These are phyloP conservation scores for Delichon dasypus DNA, from an alignment of 2,797 vertebrate genomes.

Conservation along the genomic window DNA sequence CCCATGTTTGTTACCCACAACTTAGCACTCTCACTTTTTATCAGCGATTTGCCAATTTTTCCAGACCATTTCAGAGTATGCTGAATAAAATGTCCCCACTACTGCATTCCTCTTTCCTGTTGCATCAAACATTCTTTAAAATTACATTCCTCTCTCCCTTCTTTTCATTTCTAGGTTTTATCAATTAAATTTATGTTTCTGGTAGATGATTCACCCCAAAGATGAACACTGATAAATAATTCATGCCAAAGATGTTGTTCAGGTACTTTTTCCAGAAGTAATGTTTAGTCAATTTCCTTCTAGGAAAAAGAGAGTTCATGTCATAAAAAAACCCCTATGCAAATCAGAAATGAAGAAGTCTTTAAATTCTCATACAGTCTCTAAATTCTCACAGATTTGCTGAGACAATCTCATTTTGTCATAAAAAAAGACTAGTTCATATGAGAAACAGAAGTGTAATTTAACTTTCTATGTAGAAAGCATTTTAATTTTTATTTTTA, in stretches of 20 bases:
- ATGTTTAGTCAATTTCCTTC: background rate
- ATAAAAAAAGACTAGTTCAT: background rate
- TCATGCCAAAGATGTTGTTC: conserved; percentile 2
- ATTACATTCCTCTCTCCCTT: background rate
- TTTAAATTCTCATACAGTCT: background rate
- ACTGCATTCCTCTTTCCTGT: background rate
- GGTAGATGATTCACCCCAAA: background rate
- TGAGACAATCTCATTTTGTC: background rate
- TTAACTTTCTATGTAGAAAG: background rate
- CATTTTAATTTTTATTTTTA: background rate
- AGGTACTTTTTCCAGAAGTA: background rate
- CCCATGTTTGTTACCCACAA: background rate
- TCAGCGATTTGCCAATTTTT: background rate
- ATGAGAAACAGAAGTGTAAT: background rate
- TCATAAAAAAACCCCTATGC: background rate
- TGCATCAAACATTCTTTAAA: background rate
- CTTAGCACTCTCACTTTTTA: background rate
- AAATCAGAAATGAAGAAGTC: background rate
- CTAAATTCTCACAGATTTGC: background rate
- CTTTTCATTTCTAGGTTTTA: background rate
- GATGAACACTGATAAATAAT: conserved; percentile 19
- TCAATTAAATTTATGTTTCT: background rate
- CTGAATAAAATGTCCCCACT: background rate
- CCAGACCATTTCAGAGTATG: background rate
- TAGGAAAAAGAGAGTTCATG: background rate